A percentile compares a stretch with the other conserved stretches of the same genome.
Conservation (phyloP, 2,888 invertebrate species). For the Copidosoma aretas region DNA sequence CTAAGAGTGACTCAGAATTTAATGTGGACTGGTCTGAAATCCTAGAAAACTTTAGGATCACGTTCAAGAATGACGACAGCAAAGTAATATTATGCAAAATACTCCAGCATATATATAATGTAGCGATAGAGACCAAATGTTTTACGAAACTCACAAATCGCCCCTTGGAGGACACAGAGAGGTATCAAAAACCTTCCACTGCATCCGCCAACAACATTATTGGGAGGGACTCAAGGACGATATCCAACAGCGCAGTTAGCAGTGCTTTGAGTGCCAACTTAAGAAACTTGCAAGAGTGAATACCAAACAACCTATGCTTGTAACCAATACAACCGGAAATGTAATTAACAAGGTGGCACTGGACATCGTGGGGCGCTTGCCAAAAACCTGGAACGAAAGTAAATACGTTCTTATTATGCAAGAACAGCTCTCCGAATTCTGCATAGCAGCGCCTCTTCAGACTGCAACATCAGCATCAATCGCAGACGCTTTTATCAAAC, state of each 20-base stretch:
- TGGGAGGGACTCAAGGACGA: slow-evolving; percentile 28
- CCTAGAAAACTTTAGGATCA: too few relatives aligned
- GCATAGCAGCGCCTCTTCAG: too few relatives aligned
- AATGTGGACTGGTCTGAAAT: too few relatives aligned
- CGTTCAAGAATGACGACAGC: too few relatives aligned
- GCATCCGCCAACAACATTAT: slow-evolving; percentile 20
- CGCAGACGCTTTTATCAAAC: too few relatives aligned
- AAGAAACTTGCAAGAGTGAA: slow-evolving; percentile 35
- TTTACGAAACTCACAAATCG: slow-evolving; percentile 5
- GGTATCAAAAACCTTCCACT: slow-evolving; percentile 21
- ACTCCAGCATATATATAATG: neutral
- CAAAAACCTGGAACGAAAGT: slow-evolving; percentile 12
- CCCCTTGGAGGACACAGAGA: slow-evolving; percentile 24
- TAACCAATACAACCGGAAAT: slow-evolving; percentile 32
- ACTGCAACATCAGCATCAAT: too few relatives aligned
- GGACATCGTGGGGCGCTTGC: slow-evolving; percentile 44
- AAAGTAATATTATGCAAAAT: neutral
- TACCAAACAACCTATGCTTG: slow-evolving; percentile 37
- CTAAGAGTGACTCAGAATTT: too few relatives aligned
- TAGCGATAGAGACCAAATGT: too few relatives aligned
- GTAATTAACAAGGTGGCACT: slow-evolving; percentile 38
- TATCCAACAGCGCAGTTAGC: slow-evolving; percentile 11
- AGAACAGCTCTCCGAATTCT: too few relatives aligned
- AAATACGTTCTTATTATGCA: too few relatives aligned
- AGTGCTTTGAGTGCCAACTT: slow-evolving; percentile 40